These are phyloP conservation scores for Melieria picta DNA, from an alignment of 2,888 invertebrate genomes.

Conservation along the genomic window DNA sequence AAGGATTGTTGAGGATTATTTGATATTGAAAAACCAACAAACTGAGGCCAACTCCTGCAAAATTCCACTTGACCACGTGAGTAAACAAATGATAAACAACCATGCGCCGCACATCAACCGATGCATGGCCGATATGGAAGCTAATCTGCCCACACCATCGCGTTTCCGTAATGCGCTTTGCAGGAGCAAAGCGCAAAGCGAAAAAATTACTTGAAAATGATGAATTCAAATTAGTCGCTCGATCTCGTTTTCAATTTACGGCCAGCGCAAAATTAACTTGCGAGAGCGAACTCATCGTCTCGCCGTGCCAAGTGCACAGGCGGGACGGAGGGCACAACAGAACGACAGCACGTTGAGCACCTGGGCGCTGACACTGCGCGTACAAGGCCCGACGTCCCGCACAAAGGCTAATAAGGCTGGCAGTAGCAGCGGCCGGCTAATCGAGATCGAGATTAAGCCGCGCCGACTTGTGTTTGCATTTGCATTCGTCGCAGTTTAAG, in stretches of 20 bases:
- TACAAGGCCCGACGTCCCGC: too few relatives aligned
- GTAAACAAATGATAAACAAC: constrained; percentile 9
- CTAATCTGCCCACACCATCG: too few relatives aligned
- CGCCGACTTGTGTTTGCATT: neutral
- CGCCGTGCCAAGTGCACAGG: too few relatives aligned
- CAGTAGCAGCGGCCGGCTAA: too few relatives aligned
- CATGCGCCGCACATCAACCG: neutral
- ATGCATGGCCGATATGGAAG: too few relatives aligned
- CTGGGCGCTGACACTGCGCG: too few relatives aligned
- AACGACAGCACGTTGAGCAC: too few relatives aligned
- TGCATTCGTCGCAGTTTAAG: neutral
- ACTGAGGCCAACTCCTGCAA: neutral
- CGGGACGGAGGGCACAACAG: too few relatives aligned
- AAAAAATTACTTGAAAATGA: constrained; percentile 24
- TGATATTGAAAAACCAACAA: neutral
- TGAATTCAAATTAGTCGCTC: constrained; percentile 45
- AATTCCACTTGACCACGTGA: constrained; percentile 7
- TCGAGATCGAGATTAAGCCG: too few relatives aligned
- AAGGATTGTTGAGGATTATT: neutral
- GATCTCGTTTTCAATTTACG: constrained; percentile 47
- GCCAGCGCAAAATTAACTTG: constrained; percentile 44
- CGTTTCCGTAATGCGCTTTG: too few relatives aligned
- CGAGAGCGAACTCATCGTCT: too few relatives aligned
- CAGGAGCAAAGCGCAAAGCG: neutral
- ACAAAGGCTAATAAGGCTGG: too few relatives aligned